Base-by-base conservation (phyloP, 2,888 invertebrate genomes). In the Leptinotarsa haldemani region DNA sequence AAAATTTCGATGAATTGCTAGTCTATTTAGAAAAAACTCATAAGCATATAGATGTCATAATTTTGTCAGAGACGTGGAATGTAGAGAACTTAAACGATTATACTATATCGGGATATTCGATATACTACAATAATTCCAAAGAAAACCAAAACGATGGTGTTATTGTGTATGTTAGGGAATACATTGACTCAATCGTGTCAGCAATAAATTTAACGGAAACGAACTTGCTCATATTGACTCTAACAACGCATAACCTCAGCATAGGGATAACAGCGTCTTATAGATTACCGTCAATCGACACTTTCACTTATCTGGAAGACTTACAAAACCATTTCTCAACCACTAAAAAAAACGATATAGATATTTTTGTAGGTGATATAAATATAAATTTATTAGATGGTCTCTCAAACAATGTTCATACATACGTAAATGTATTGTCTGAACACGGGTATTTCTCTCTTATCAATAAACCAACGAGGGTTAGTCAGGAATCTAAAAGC, bases 351-450 rank as follows among this genome's bases (percentile, higher is more conserved):
- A 52, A 13, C 13, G 52, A 52, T 52, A 5, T 52, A n/a, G 16
- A 66, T n/a, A 66, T 66, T n/a, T 20, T 66, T 47, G 7, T 66
- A 48, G 66, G 66, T 18, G 66, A 66, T 46, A 48, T 66, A 48
- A 66, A 66, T 66, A 18, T 66, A 16, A 66, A 66, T 12, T n/a
- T 66, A 12, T n/a, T 52, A n/a, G 52, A 52, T 52, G 52, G 15
- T 16, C n/a, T 5, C 5, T 52, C 52, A 52, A 52, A 16, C 15
- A 7, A 52, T n/a, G n/a, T n/a, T n/a, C 5, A 52, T n/a, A n/a
- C 15, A 7, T 52, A 52, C n/a, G 15, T 52, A 52, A 52, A 52
- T n/a, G n/a, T 52, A 16, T 52, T 52, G 52, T 25, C 25, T 3
- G 47, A 47, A 47, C 47, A 47, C 9, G 47, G 47, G 9, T 47